These are phyloP conservation scores for Epinephelus awoara DNA, from an alignment of 2,797 vertebrate genomes.

Conservation along the genomic window DNA sequence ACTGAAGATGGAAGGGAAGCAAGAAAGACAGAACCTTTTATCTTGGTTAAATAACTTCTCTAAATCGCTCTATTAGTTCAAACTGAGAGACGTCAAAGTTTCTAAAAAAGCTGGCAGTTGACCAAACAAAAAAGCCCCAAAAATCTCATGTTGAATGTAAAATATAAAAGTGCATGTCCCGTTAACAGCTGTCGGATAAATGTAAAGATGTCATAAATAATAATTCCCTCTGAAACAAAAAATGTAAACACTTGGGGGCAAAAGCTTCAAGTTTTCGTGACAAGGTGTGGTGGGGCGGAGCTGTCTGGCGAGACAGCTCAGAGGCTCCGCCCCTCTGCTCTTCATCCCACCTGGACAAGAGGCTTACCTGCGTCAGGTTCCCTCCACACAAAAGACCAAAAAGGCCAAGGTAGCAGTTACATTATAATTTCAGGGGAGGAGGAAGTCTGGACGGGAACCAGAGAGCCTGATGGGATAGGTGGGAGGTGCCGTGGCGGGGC, in stretches of 20 bases:
- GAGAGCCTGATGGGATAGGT: conserved; percentile 66
- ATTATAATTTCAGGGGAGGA: conserved; percentile 79
- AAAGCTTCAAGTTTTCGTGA: conserved; percentile 76
- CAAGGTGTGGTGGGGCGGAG: conserved; percentile 53
- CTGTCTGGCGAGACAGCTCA: conserved; percentile 48
- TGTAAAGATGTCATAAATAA: neutral
- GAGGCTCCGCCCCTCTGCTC: conserved; percentile 38
- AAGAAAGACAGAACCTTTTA: neutral
- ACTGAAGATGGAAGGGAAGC: neutral
- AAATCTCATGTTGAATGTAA: neutral
- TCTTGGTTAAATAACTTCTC: neutral
- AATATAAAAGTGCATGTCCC: neutral
- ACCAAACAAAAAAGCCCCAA: too few species aligned
- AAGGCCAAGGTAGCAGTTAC: conserved; percentile 80
- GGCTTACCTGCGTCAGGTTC: conserved; percentile 80
- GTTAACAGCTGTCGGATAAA: neutral
- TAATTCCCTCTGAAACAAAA: neutral
- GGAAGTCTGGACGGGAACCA: conserved; percentile 66
- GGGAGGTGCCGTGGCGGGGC: conserved; percentile 9
- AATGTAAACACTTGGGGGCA: conserved; percentile 46
- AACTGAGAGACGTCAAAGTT: neutral
- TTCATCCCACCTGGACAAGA: conserved; percentile 72
- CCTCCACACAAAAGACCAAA: conserved; percentile 83
- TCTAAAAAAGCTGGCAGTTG: neutral
- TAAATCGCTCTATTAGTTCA: neutral